Percentiles rank a stretch among this genome's conserved stretches.
Evolutionary conservation across 2,888 invertebrate genomes (phyloP).

Genomic region (Orthosia gracilis): DNA sequence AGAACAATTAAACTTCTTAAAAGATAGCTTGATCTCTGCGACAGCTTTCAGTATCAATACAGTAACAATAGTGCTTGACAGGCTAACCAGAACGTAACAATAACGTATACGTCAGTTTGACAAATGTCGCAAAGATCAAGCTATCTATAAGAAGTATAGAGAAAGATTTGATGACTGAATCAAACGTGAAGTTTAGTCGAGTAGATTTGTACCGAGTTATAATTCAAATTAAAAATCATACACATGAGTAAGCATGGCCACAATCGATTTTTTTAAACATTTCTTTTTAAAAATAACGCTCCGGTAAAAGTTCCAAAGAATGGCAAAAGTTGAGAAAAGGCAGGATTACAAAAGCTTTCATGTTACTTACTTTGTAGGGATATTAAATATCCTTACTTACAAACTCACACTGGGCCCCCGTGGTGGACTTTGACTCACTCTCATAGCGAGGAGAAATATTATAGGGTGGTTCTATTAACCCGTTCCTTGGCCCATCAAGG

Average conservation of each 20-base stretch:
- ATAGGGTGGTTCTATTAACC: no score
- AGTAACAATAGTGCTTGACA: no score
- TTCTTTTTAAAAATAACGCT: neutral
- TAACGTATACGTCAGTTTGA: no score
- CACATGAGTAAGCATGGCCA: neutral
- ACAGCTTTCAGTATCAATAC: no score
- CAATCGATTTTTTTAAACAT: neutral
- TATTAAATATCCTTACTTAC: slow-evolving; percentile 21
- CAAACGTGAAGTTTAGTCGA: neutral
- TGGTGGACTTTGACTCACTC: no score
- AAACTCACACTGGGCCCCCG: neutral
- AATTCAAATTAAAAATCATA: neutral
- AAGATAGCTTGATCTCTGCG: no score
- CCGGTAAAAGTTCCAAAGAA: slow-evolving; percentile 3
- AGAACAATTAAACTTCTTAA: neutral
- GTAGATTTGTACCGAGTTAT: neutral
- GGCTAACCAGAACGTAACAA: no score
- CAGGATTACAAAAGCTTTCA: slow-evolving; percentile 24
- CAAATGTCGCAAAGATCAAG: no score
- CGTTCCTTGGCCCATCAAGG: no score
- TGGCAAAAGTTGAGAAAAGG: slow-evolving; percentile 9
- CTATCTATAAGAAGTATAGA: no score
- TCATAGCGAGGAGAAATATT: neutral
- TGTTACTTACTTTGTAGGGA: slow-evolving; percentile 12
- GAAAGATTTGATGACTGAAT: neutral